Evolutionary conservation across 2,113 vertebrate species (phyloP).

Genomic region (Cariama cristata): DNA sequence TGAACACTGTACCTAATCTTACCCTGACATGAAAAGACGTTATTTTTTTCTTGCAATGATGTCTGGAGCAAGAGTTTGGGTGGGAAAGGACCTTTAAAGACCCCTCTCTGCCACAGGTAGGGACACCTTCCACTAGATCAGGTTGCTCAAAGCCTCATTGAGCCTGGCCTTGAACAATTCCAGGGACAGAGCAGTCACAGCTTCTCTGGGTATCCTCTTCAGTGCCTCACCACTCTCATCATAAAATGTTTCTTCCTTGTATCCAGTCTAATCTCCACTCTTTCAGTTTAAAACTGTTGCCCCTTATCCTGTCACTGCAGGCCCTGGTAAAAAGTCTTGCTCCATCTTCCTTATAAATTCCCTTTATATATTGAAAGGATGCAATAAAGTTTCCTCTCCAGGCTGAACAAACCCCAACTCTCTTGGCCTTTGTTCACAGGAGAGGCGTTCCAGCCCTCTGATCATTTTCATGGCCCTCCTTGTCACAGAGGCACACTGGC

Average conservation of each 20-base stretch:
- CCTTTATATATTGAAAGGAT: not conserved
- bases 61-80: not conserved
- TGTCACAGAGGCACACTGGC: no score
- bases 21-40: not conserved
- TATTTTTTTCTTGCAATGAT: no score
- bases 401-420: not conserved
- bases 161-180: not conserved
- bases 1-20: not conserved
- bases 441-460: not conserved
- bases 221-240: no score
- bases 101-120: accelerated
- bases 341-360: not conserved
- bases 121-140: not conserved
- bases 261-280: no score
- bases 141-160: not conserved
- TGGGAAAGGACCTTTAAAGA: not conserved
- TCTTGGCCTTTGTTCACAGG: not conserved
- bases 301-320: not conserved
- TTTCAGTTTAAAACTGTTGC: not conserved
- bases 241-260: no score
- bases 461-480: not conserved
- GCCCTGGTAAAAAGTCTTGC: not conserved
- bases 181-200: no score
- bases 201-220: no score
- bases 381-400: not conserved